These are phyloP conservation scores for Pyrrhura leucotis DNA, from an alignment of 2,797 vertebrate species.

Conservation along the genomic window DNA sequence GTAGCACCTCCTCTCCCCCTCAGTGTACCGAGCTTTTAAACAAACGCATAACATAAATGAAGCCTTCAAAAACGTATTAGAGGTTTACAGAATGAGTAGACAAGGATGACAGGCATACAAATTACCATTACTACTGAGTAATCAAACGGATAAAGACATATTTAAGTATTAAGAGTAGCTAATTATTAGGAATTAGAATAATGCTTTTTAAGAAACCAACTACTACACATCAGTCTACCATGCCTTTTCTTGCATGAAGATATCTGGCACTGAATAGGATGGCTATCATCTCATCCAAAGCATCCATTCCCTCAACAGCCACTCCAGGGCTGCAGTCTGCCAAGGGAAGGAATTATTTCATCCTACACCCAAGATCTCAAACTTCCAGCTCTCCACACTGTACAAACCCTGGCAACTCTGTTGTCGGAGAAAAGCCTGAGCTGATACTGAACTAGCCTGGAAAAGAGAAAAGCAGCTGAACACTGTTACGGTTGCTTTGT, in stretches of 20 bases:
- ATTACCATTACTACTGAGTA: constrained; percentile 4
- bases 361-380: not conserved
- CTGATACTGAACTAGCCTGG: not conserved
- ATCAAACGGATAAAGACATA: constrained; percentile 11
- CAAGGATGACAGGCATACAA: not conserved
- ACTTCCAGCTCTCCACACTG: not conserved
- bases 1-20: not conserved
- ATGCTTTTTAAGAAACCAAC: not conserved
- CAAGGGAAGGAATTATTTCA: not conserved
- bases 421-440: not conserved
- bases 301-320: not conserved
- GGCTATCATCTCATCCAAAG: not conserved
- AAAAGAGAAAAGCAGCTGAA: not conserved
- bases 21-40: not conserved
- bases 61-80: not conserved
- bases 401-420: not conserved
- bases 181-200: constrained; percentile 23
- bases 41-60: not conserved
- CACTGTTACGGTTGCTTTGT: not conserved
- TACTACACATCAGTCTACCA: not conserved
- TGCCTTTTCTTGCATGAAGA: not conserved
- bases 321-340: not conserved
- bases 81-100: not conserved
- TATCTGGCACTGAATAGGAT: not conserved
- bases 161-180: not conserved